These are phyloP conservation scores for Toxotes jaculatrix DNA, from an alignment of 2,113 vertebrate species.

Conservation along the genomic window DNA sequence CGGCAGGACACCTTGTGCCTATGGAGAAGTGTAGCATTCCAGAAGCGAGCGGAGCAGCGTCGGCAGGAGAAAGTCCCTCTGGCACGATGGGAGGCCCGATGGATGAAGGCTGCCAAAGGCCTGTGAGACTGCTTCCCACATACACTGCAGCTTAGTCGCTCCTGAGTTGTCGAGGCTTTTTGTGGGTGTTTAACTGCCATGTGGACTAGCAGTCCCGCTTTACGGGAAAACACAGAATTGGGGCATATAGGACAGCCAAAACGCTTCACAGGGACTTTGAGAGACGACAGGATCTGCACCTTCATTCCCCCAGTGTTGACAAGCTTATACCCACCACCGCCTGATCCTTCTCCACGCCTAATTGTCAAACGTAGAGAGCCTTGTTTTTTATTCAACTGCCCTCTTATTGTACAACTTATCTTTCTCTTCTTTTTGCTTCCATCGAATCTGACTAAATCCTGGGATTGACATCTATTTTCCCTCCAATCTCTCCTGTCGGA, in stretches of 20 bases:
- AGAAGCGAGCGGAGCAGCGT: conserved; percentile 83
- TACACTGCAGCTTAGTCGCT: conserved; percentile 90
- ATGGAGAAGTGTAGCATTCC: conserved; percentile 84
- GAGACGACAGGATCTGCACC: conserved; percentile 81
- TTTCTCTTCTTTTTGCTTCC: conserved; percentile 76
- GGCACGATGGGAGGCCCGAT: conserved; percentile 85
- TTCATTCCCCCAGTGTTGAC: conserved; percentile 82
- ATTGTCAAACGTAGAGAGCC: conserved; percentile 83
- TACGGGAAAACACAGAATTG: conserved; percentile 82
- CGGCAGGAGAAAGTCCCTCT: conserved; percentile 85
- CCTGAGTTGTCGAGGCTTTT: conserved; percentile 80
- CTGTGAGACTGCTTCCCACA: conserved; percentile 93
- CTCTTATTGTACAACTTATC: conserved; percentile 74
- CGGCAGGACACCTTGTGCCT: conserved; percentile 85
- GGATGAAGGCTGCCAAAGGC: conserved; percentile 89
- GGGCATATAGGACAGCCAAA: conserved; percentile 86
- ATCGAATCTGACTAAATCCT: conserved; percentile 75
- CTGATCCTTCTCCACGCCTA: conserved; percentile 77
- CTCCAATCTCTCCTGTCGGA: conserved; percentile 74
- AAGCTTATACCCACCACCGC: conserved; percentile 81
- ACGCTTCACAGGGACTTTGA: conserved; percentile 84
- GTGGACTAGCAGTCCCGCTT: conserved; percentile 85
- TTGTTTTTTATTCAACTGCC: conserved; percentile 78
- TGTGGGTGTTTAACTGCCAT: conserved; percentile 84
- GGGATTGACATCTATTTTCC: conserved; percentile 74